phyloP scores from a whole-genome alignment of 2,888 invertebrate species.

The Tyria jacobaeae region DNA sequence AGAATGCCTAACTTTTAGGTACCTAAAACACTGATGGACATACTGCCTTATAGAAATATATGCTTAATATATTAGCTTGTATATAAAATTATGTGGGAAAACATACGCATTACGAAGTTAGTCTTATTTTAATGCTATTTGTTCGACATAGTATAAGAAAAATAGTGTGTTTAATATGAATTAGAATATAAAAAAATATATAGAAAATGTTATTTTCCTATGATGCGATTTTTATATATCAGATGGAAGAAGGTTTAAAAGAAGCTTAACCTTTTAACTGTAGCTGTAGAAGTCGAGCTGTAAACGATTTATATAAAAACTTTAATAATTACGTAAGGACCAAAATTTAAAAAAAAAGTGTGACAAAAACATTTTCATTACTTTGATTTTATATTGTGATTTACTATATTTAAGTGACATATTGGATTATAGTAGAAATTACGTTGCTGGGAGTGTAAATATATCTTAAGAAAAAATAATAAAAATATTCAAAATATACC shows the following conservation, averaged over 20 bases:
- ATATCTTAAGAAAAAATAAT: constrained; percentile 71
- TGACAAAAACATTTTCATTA: constrained; percentile 59
- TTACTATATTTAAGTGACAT: constrained; percentile 73
- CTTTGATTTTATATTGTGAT: constrained; percentile 78
- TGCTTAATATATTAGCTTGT: constrained; percentile 70
- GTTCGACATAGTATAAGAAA: constrained; percentile 73
- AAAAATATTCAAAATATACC: constrained; percentile 69
- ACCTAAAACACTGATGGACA: constrained; percentile 29
- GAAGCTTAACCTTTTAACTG: constrained; percentile 28
- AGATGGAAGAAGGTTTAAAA: constrained; percentile 29
- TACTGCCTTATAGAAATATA: constrained; percentile 48
- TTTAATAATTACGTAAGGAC: constrained; percentile 54
- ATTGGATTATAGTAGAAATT: constrained; percentile 71
- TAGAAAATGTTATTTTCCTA: constrained; percentile 59
- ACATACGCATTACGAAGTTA: constrained; percentile 85
- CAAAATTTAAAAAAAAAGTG: constrained; percentile 65
- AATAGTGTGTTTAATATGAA: constrained; percentile 67
- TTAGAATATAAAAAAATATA: constrained; percentile 54
- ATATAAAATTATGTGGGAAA: constrained; percentile 83
- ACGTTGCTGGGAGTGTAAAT: constrained; percentile 75
- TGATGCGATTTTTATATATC: constrained; percentile 47
- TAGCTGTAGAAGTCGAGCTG: constrained; percentile 27
- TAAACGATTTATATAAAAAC: constrained; percentile 36
- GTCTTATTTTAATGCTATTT: constrained; percentile 78
- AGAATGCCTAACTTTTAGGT: constrained; percentile 39